Percentiles rank a stretch among this genome's conserved stretches.
Evolutionary conservation across 1,140 invertebrate genomes (phyloP).

Genomic region (Solenopsis invicta): DNA sequence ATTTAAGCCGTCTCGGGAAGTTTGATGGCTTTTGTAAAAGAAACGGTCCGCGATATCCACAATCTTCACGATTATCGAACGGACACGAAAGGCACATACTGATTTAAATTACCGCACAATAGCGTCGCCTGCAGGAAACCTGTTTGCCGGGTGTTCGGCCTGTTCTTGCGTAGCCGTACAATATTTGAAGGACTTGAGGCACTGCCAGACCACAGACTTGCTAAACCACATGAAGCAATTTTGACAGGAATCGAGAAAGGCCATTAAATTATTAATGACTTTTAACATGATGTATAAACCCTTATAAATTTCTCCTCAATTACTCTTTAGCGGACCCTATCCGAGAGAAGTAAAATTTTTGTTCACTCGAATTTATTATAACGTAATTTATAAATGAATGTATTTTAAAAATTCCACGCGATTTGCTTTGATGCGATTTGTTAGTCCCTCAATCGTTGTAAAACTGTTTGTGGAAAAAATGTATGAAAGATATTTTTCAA

Average conservation of each 20-base stretch:
- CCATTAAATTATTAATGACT: conserved; percentile 48
- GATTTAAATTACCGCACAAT: conserved; percentile 70
- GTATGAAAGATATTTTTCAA: not conserved
- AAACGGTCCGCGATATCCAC: conserved; percentile 13
- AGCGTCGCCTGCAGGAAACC: conserved; percentile 59
- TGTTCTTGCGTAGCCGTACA: conserved; percentile 50
- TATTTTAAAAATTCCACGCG: not conserved
- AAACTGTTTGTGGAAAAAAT: conserved; percentile 2
- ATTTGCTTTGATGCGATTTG: not conserved
- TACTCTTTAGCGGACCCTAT: not conserved
- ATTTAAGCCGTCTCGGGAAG: not conserved
- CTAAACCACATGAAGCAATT: conserved; percentile 48
- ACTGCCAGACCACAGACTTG: conserved; percentile 43
- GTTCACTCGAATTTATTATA: not conserved
- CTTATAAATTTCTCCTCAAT: not conserved
- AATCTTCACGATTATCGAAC: conserved; percentile 27
- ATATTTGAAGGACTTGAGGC: conserved; percentile 52
- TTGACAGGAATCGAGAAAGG: conserved; percentile 40
- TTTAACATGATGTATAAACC: not conserved
- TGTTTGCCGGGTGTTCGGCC: conserved; percentile 62
- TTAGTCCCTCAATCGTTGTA: not conserved
- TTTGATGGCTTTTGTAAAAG: conserved; percentile 8
- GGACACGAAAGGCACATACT: conserved; percentile 27
- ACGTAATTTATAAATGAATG: not conserved
- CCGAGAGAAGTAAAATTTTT: not conserved